Conservation (phyloP, 2,797 vertebrate genomes). For the Cryptoblepharus egeriae region DNA sequence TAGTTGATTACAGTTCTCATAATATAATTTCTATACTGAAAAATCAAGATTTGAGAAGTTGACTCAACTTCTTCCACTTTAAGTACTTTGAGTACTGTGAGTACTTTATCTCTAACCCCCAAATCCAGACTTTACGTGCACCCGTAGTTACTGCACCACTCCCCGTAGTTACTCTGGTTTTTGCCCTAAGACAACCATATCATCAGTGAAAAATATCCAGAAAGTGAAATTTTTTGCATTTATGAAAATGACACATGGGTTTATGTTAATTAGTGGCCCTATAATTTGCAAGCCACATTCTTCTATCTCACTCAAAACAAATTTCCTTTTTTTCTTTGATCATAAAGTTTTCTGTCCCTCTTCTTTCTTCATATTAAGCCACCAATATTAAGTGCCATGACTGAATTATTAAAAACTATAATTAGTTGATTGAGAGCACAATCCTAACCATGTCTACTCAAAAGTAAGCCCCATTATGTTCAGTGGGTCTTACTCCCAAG, state of each 20-base stretch:
- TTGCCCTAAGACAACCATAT: neutral
- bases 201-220: neutral
- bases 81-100: neutral
- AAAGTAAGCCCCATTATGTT: too few species aligned
- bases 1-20: neutral
- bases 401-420: too few species aligned
- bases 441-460: too few species aligned
- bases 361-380: neutral
- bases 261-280: neutral
- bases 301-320: neutral
- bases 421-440: too few species aligned
- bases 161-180: too few species aligned
- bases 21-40: neutral
- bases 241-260: neutral
- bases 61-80: neutral
- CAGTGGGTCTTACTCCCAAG: too few species aligned
- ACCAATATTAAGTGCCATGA: neutral
- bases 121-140: too few species aligned
- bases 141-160: too few species aligned
- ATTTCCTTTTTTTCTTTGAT: neutral
- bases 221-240: neutral
- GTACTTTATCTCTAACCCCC: too few species aligned
- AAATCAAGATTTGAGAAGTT: neutral
- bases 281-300: neutral
- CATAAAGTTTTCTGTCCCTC: neutral